Evolutionary conservation across 2,888 invertebrate species (phyloP).

Genomic region (Ceraclea dissimilis): DNA sequence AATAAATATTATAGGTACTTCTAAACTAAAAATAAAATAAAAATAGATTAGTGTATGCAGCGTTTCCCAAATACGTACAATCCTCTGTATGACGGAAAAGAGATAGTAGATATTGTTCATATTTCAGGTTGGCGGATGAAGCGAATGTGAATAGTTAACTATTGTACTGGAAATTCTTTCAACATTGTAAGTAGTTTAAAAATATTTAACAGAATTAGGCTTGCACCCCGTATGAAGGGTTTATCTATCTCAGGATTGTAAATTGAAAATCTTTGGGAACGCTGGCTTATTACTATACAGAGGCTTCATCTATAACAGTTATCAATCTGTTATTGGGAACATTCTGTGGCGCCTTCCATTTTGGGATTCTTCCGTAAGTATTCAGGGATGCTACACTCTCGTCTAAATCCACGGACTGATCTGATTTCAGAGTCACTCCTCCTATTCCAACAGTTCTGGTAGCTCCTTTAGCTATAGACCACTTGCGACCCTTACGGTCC

Average conservation of each 20-base stretch:
- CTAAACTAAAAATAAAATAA: no score
- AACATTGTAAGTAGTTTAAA: no score
- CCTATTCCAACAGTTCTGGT: slow-evolving; percentile 26
- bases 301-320: slow-evolving; percentile 71
- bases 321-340: slow-evolving; percentile 56
- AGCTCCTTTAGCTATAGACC: slow-evolving; percentile 58
- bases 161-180: no score
- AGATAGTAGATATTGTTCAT: no score
- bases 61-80: no score
- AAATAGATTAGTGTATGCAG: no score
- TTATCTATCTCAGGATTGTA: not conserved
- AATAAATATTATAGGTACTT: no score
- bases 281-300: slow-evolving; percentile 36
- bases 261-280: not conserved
- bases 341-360: slow-evolving; percentile 33
- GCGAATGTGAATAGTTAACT: no score
- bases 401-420: slow-evolving; percentile 43
- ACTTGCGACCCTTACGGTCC: slow-evolving; percentile 63
- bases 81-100: no score
- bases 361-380: slow-evolving; percentile 26
- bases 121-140: no score
- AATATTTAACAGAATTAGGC: no score
- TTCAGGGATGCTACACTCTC: slow-evolving; percentile 28
- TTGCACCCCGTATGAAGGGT: no score
- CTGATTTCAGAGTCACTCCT: slow-evolving; percentile 42